Conservation (phyloP, 2,797 vertebrate species). For the Calcarius lapponicus region DNA sequence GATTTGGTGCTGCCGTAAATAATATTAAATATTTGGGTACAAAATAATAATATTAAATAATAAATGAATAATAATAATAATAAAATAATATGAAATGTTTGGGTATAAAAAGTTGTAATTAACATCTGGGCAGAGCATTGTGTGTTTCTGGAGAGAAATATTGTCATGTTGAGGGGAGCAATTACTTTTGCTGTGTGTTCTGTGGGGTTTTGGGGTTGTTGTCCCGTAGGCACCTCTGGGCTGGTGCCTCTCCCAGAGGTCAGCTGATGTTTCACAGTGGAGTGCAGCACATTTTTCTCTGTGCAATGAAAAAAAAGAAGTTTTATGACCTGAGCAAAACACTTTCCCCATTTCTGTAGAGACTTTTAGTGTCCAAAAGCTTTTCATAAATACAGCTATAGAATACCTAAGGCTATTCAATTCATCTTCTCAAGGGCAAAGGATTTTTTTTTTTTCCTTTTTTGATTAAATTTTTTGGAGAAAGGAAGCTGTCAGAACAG, state of each 20-base stretch:
- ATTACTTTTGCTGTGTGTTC: accelerated
- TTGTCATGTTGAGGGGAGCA: not conserved
- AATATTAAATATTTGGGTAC: not conserved
- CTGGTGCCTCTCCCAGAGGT: not conserved
- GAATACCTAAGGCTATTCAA: constrained; percentile 41
- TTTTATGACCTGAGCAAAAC: constrained; percentile 33
- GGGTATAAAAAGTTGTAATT: not conserved
- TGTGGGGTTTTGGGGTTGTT: not conserved
- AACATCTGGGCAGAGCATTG: not conserved
- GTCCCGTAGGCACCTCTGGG: not conserved
- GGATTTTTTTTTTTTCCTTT: not conserved
- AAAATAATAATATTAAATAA: too few species aligned
- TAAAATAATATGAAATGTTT: not conserved
- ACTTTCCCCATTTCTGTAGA: not conserved
- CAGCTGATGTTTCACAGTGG: not conserved
- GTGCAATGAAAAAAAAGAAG: not conserved
- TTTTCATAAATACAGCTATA: not conserved
- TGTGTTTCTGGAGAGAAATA: not conserved
- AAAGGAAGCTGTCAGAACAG: constrained; percentile 5
- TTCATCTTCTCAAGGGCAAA: constrained; percentile 58
- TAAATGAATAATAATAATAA: too few species aligned
- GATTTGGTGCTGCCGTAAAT: not conserved
- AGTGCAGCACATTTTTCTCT: not conserved
- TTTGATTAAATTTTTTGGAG: constrained; percentile 36
- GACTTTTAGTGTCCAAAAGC: constrained; percentile 21